These are phyloP conservation scores for Cistogaster globosa DNA, from an alignment of 2,888 invertebrate species.

Conservation along the genomic window DNA sequence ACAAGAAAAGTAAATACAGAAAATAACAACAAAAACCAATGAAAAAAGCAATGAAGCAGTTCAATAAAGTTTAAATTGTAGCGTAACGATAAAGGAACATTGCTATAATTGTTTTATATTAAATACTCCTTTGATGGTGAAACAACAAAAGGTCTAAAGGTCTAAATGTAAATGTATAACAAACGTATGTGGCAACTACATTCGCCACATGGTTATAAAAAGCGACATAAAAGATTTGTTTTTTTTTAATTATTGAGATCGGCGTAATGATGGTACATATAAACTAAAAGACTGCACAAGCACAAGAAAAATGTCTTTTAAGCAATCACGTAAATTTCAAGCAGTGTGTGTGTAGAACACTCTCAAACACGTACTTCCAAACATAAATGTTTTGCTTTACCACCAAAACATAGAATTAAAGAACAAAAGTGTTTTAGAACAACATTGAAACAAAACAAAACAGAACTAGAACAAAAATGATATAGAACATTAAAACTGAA, in stretches of 20 bases:
- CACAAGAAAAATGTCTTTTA: no score
- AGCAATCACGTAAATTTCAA: no score
- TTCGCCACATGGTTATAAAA: slow-evolving; percentile 55
- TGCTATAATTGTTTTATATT: slow-evolving; percentile 17
- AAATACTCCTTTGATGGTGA: not conserved
- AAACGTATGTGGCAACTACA: slow-evolving; percentile 52
- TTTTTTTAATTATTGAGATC: slow-evolving; percentile 46
- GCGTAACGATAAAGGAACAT: slow-evolving; percentile 59
- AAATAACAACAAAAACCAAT: not conserved
- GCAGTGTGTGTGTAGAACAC: no score
- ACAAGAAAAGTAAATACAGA: not conserved
- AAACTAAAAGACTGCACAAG: no score
- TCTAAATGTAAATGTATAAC: not conserved
- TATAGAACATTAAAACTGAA: no score
- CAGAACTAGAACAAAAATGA: no score
- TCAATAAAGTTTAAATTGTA: slow-evolving; percentile 60
- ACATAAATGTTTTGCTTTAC: no score
- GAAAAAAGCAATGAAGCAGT: slow-evolving; percentile 36
- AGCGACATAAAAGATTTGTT: slow-evolving; percentile 59
- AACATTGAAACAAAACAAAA: no score
- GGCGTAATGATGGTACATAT: no score
- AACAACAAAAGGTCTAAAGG: not conserved
- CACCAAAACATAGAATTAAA: no score
- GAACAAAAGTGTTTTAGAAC: no score
- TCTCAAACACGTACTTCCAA: no score